phyloP scores from a whole-genome alignment of 2,888 invertebrate genomes.

The Ligdia adustata region DNA sequence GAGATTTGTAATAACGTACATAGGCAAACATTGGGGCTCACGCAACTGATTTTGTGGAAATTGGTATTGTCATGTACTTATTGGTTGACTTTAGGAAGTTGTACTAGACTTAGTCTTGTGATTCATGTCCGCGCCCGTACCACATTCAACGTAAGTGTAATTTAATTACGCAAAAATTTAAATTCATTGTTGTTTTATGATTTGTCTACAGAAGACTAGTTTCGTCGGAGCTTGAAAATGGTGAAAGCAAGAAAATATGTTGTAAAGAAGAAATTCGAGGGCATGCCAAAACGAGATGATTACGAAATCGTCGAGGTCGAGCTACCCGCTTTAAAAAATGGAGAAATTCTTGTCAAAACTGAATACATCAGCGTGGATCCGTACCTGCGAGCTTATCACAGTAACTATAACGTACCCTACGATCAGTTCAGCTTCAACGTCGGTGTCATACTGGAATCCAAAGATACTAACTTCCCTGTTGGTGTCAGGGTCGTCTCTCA shows the following conservation, averaged over 20 bases:
- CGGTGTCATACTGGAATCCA: conserved; percentile 83
- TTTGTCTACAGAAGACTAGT: background rate
- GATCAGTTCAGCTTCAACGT: conserved; percentile 55
- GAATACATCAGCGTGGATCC: conserved; percentile 60
- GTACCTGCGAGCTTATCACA: conserved; percentile 44
- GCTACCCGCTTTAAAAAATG: conserved; percentile 81
- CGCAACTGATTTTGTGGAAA: too few relatives aligned
- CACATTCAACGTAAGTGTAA: too few relatives aligned
- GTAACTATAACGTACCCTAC: conserved; percentile 41
- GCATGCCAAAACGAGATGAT: conserved; percentile 82
- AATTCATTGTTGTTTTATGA: background rate
- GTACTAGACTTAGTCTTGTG: too few relatives aligned
- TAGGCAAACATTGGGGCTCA: too few relatives aligned
- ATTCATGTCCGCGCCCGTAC: too few relatives aligned
- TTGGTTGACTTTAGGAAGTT: too few relatives aligned
- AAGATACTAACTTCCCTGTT: conserved; percentile 83
- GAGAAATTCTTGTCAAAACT: conserved; percentile 62
- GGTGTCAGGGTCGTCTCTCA: conserved; percentile 84
- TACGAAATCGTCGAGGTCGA: conserved; percentile 84
- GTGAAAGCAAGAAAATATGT: conserved; percentile 83
- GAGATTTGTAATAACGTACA: too few relatives aligned
- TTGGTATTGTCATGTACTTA: too few relatives aligned
- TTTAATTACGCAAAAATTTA: too few relatives aligned
- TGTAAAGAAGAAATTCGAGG: conserved; percentile 80
- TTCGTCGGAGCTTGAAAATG: conserved; percentile 50